Conservation (phyloP, 1,140 invertebrate species). For the Pachypsylla venusta region DNA sequence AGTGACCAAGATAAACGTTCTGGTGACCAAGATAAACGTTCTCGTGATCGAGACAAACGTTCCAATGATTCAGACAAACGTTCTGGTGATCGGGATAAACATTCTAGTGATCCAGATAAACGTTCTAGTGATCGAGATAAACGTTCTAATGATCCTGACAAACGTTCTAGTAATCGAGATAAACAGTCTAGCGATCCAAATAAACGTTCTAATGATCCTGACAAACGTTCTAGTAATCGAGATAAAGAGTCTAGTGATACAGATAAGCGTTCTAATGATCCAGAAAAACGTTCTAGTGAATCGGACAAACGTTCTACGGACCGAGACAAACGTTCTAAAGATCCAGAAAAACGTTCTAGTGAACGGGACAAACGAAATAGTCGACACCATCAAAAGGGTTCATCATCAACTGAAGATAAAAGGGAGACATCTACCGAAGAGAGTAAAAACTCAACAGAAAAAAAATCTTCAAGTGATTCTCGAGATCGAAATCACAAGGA, state of each 20-base stretch:
- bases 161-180: neutral
- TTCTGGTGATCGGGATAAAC: neutral
- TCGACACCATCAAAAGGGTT: neutral
- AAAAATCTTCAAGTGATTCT: too few relatives aligned
- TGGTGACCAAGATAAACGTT: too few relatives aligned
- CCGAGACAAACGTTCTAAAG: neutral
- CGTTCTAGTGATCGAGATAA: neutral
- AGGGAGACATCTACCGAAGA: neutral
- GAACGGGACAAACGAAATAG: neutral
- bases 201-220: neutral
- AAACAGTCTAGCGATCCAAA: neutral
- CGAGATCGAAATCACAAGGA: too few relatives aligned
- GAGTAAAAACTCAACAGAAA: too few relatives aligned
- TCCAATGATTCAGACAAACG: neutral
- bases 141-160: neutral
- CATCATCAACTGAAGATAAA: neutral
- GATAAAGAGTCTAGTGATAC: neutral
- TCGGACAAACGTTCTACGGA: neutral
- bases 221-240: neutral
- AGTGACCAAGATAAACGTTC: neutral
- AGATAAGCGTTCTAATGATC: neutral
- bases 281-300: neutral
- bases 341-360: neutral
- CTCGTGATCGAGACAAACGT: neutral
- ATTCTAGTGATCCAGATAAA: neutral